These are phyloP conservation scores for Heterodera schachtii DNA, from an alignment of 1,140 invertebrate species.

Conservation along the genomic window DNA sequence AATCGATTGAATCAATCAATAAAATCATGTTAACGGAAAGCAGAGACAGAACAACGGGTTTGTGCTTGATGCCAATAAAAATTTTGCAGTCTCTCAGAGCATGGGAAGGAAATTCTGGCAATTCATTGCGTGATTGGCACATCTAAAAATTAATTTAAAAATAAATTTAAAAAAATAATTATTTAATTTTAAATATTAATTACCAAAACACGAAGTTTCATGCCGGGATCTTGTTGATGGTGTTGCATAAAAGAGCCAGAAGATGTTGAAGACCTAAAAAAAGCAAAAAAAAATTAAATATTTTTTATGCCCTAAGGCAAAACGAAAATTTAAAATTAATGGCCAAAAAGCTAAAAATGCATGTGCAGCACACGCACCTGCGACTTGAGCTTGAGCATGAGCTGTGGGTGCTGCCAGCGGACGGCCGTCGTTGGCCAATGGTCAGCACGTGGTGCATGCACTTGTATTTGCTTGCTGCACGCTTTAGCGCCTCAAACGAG, in stretches of 20 bases:
- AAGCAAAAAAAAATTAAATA: neutral
- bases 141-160: constrained; percentile 39
- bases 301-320: neutral
- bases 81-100: constrained; percentile 48
- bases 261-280: constrained; percentile 11
- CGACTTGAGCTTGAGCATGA: constrained; percentile 34
- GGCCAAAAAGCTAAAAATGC: neutral
- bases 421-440: constrained; percentile 33
- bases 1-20: too few relatives aligned
- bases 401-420: constrained; percentile 33
- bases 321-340: neutral
- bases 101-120: constrained; percentile 48
- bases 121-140: constrained; percentile 53
- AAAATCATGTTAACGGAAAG: constrained; percentile 45
- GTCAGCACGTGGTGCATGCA: constrained; percentile 58
- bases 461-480: constrained; percentile 55
- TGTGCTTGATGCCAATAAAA: constrained; percentile 40
- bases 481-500: constrained; percentile 31
- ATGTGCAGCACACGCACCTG: constrained; percentile 4
- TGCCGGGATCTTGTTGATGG: constrained; percentile 22
- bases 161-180: neutral
- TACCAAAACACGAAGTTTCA: constrained; percentile 28
- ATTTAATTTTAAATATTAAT: neutral
- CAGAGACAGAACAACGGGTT: constrained; percentile 51
- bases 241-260: neutral